Conservation (phyloP, 2,113 vertebrate genomes). For the Aegotheles bennettii region DNA sequence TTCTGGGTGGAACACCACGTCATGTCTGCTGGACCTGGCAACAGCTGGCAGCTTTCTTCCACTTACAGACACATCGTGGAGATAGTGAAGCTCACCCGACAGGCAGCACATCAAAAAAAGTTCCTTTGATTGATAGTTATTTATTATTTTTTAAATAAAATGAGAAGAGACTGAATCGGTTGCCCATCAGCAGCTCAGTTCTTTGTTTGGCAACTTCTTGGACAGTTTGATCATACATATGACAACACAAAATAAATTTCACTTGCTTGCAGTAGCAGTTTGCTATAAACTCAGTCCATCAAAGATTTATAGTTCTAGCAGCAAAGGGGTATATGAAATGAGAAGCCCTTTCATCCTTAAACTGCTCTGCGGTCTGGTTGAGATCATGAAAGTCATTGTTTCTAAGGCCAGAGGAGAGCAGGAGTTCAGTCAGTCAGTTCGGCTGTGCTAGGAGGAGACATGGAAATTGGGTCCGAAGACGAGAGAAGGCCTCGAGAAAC, state of each 20-base stretch:
- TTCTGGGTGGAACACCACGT: neutral
- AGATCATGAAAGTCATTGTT: conserved; percentile 28
- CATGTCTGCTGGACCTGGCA: neutral
- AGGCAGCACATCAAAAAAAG: neutral
- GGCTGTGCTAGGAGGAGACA: neutral
- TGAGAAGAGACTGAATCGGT: neutral
- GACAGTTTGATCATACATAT: neutral
- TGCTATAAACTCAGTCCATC: conserved; percentile 37
- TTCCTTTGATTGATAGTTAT: neutral
- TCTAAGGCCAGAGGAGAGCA: conserved; percentile 40
- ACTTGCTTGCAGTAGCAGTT: conserved; percentile 30
- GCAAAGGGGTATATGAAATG: conserved; percentile 32
- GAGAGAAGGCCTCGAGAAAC: neutral
- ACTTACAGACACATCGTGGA: neutral
- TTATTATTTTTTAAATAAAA: conserved; percentile 58
- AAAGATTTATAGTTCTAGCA: conserved; percentile 39
- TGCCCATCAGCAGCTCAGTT: conserved; percentile 23
- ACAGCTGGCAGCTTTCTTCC: neutral
- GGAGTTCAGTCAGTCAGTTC: neutral
- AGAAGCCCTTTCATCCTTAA: conserved; percentile 52
- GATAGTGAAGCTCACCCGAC: neutral
- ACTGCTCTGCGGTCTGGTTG: neutral
- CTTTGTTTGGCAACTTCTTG: neutral
- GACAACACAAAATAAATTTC: conserved; percentile 39
- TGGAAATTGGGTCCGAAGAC: neutral